Conservation (phyloP, 2,797 vertebrate species). For the Rhinatrema bivittatum region DNA sequence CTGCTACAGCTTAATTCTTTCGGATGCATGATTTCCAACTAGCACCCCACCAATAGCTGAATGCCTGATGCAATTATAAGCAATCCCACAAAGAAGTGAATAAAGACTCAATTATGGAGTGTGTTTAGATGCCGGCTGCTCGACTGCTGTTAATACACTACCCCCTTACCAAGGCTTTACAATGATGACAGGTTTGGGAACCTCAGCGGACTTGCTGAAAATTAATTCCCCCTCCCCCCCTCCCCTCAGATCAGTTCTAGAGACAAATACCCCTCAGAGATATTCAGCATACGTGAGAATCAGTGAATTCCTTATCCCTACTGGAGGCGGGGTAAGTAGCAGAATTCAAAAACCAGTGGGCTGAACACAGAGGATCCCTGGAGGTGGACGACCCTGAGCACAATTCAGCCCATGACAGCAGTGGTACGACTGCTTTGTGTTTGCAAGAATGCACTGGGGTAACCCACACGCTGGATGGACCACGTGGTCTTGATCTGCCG, state of each 20-base stretch:
- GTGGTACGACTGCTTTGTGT: no score
- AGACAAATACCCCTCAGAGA: no score
- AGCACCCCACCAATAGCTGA: constrained; percentile 3
- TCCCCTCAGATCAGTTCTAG: background rate
- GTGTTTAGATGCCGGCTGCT: constrained; percentile 15
- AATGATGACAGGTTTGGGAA: constrained; percentile 6
- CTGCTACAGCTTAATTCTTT: constrained; percentile 28
- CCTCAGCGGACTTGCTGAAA: background rate
- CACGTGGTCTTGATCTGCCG: no score
- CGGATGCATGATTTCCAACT: background rate
- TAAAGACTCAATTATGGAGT: constrained; percentile 22
- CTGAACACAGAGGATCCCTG: no score
- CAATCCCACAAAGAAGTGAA: constrained; percentile 30
- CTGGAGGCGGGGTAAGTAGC: no score
- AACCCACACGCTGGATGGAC: no score
- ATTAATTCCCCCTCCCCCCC: constrained; percentile 2
- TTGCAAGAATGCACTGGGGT: no score
- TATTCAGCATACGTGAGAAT: no score
- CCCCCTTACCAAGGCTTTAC: constrained; percentile 1
- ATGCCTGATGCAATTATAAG: constrained; percentile 18
- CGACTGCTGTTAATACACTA: background rate
- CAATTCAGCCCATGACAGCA: no score
- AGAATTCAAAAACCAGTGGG: no score
- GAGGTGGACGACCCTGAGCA: no score
- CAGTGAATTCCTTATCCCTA: no score